Base-by-base conservation (phyloP, 2,113 vertebrate genomes). In the Maccullochella peelii region DNA sequence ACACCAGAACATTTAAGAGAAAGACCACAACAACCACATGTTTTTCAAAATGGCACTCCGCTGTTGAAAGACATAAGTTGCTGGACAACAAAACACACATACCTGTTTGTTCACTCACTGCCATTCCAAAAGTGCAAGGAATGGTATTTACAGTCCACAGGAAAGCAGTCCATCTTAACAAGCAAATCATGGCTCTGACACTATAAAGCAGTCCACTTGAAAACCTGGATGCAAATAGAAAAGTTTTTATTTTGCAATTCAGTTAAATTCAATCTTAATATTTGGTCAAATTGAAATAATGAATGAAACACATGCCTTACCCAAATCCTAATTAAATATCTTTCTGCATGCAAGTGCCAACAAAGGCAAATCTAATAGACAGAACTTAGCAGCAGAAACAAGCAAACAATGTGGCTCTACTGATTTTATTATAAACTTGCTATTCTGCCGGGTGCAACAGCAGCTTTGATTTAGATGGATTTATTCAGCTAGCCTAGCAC, bases 71-170 rank as follows among this genome's bases (percentile, higher is more conserved):
- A 30, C 67, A 47, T 2, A 44, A 57, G 55, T 69, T 50, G 44
- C 25, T 70, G 65, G 57, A 66, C 38, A 69, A 52, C 52, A 76
- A 71, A 71, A 73, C 42, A 65, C 75, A 90, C 90, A 73, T 96
- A 99, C 98, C 98, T 96, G 95, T 90, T 86, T 89, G 96, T 82
- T 98, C 96, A 79, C 92, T 96, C 87, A 97, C 93, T 20, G 94
- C 94, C 96, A 96, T 95, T 42, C 96, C 96, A 89, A 86, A 77
- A 62, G 94, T 91, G 85, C 91, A 84, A 84, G 94, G 96, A 91
- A 97, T 84, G 82, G 94, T 88, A 87, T 92, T 73, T 88, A 94
- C 86, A 88, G 94, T 90, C 95, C 96, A 97, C 88, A 97, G 88
- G 89, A 97, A 95, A 94, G 95, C 70, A 86, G 91, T 92, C 96